phyloP scores from a whole-genome alignment of 2,797 vertebrate species.

The Otus scops region DNA sequence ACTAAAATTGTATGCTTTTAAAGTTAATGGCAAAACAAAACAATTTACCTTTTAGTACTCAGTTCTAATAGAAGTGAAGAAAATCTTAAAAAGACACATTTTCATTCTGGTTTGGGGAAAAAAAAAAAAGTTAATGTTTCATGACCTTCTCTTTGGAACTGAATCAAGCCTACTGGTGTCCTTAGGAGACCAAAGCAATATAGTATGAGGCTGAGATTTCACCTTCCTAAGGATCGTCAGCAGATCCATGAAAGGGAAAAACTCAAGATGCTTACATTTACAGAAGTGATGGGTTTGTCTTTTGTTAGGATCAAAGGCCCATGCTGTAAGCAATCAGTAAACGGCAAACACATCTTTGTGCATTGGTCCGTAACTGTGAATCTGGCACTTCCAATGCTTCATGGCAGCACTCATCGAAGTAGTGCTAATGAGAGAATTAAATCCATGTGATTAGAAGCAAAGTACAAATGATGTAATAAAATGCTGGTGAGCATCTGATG shows the following conservation, averaged over 20 bases:
- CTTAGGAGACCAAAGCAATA: not conserved
- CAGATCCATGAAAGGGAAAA: not conserved
- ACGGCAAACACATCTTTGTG: not conserved
- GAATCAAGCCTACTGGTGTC: fast-evolving
- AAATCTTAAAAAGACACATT: not conserved
- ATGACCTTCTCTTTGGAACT: not conserved
- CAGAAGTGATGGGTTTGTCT: not conserved
- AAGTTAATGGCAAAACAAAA: not conserved
- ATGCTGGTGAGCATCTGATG: not conserved
- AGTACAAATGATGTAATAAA: not conserved
- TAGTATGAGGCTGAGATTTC: not conserved
- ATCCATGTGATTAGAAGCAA: not conserved
- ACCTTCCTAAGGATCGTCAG: not conserved
- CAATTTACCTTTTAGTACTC: not conserved
- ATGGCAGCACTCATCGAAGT: not conserved
- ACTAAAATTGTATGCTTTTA: slow-evolving; percentile 15
- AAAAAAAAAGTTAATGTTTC: not conserved
- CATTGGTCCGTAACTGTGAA: fast-evolving
- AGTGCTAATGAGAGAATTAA: slow-evolving; percentile 14
- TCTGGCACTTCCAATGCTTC: not conserved
- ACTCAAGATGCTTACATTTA: not conserved
- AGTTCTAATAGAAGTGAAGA: not conserved
- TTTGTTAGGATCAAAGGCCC: not conserved
- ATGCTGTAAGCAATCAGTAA: not conserved
- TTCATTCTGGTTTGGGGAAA: not conserved